Conservation (phyloP, 1,140 invertebrate genomes). For the Coboldia fuscipes region DNA sequence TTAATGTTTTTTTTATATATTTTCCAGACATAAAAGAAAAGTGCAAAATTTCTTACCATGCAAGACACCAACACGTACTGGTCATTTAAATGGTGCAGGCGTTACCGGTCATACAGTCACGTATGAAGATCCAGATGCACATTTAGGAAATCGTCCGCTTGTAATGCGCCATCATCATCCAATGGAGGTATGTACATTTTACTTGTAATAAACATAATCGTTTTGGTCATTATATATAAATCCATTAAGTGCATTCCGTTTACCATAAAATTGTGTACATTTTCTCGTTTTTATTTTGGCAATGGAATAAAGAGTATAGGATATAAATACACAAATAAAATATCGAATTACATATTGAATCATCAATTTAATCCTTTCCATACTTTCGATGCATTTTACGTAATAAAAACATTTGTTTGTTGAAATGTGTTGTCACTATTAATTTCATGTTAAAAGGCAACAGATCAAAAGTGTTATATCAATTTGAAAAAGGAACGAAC, state of each 20-base stretch:
- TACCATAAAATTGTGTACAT: not conserved
- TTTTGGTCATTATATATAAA: not conserved
- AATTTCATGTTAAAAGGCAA: too few species aligned
- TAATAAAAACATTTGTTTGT: too few species aligned
- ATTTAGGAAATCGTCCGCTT: slow-evolving; percentile 17
- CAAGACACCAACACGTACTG: slow-evolving; percentile 35
- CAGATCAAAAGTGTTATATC: too few species aligned
- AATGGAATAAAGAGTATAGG: too few species aligned
- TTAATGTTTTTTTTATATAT: too few species aligned
- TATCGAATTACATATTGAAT: too few species aligned
- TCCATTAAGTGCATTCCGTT: not conserved
- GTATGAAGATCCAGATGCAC: slow-evolving; percentile 34
- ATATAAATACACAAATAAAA: too few species aligned
- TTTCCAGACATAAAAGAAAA: slow-evolving; percentile 45
- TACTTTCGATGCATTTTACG: too few species aligned
- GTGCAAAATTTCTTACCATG: slow-evolving; percentile 45
- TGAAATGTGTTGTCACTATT: too few species aligned
- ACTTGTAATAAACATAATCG: not conserved
- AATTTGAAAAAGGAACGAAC: too few species aligned
- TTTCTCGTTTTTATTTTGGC: not conserved
- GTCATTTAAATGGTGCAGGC: slow-evolving; percentile 21
- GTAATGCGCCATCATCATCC: slow-evolving; percentile 20
- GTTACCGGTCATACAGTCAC: slow-evolving; percentile 22
- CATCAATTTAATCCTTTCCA: too few species aligned
- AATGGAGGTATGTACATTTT: slow-evolving; percentile 16